Base-by-base conservation (phyloP, 2,888 invertebrate genomes). In the Lycophotia porphyrea region DNA sequence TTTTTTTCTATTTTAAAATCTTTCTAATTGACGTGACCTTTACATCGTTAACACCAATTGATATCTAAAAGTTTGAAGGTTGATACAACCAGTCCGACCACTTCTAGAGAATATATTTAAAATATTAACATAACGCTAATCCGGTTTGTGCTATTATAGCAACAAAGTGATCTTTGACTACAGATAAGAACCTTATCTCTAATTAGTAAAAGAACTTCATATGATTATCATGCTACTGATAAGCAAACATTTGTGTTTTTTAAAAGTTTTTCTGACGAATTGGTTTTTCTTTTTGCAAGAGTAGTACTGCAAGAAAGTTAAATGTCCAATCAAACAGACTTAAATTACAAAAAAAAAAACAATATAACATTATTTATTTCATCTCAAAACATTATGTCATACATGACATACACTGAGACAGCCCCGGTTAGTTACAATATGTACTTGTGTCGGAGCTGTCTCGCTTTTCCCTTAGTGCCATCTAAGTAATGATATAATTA, bases 81-180 rank as follows among this genome's bases (percentile, higher is more conserved):
- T n/a, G 21, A 74, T 27, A 34, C 42, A 67, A 80, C 80, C 24
- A 52, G 44, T 34, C 44, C 9, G 31, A 55, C 66, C 21, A 34
- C 52, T 34, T 27, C 18, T 75, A 52, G 11, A 49, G 47, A 24
- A 66, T 15, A 21, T 55, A 72, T 42, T 24, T 13, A 34, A 60
- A 61, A 47, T 52, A 84, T 70, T 81, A 58, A 31, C 39, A 60
- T 61, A 55, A 27, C 5, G 24, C n/a, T 55, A 60, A 65, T 76
- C 71, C 44, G 44, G 67, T 84, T 79, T 64, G 18, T 24, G 5
- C 5, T 80, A 73, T 15, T 49, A 55, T 15, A 69, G 44, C 18
- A 79, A 78, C 67, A 36, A 36, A 69, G 65, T 66, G 60, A 69
- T 72, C 64, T 84, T 81, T 81, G 39, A 36, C 9, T 52, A 44